Evolutionary conservation across 2,888 invertebrate species (phyloP).

Genomic region (Dione juno): DNA sequence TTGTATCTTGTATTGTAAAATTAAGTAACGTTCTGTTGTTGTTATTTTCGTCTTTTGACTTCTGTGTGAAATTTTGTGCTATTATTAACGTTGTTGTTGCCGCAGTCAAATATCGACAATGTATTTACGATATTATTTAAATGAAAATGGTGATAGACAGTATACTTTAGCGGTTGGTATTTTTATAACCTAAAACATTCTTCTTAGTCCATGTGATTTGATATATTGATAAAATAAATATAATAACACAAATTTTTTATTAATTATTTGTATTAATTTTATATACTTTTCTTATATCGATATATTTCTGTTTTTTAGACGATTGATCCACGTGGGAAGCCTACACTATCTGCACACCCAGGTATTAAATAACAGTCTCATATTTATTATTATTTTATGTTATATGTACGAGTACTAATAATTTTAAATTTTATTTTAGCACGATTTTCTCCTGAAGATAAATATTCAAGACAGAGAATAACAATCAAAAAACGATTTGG

Average conservation of each 20-base stretch:
- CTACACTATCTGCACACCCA: slow-evolving; percentile 95
- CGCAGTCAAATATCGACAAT: slow-evolving; percentile 52
- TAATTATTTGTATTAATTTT: background rate
- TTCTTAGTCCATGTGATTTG: slow-evolving; percentile 10
- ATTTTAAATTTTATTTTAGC: slow-evolving; percentile 82
- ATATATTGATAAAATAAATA: background rate
- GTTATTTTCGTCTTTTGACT: background rate
- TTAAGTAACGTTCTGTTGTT: background rate
- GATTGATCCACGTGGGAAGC: slow-evolving; percentile 89
- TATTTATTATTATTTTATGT: no score
- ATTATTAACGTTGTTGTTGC: no score
- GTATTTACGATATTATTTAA: slow-evolving; percentile 83
- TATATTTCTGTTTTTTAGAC: slow-evolving; percentile 84
- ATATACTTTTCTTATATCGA: background rate
- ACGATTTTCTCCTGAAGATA: slow-evolving; percentile 97
- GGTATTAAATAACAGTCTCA: slow-evolving; percentile 68
- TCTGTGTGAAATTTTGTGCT: background rate
- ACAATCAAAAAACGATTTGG: slow-evolving; percentile 95
- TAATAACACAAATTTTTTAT: no score
- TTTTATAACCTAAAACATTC: slow-evolving; percentile 18
- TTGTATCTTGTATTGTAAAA: background rate
- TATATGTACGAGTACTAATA: background rate
- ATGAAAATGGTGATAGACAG: slow-evolving; percentile 90
- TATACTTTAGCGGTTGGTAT: slow-evolving; percentile 91
- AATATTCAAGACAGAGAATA: slow-evolving; percentile 94